Evolutionary conservation across 2,888 invertebrate genomes (phyloP).

Genomic region (Augochlorella aurata): DNA sequence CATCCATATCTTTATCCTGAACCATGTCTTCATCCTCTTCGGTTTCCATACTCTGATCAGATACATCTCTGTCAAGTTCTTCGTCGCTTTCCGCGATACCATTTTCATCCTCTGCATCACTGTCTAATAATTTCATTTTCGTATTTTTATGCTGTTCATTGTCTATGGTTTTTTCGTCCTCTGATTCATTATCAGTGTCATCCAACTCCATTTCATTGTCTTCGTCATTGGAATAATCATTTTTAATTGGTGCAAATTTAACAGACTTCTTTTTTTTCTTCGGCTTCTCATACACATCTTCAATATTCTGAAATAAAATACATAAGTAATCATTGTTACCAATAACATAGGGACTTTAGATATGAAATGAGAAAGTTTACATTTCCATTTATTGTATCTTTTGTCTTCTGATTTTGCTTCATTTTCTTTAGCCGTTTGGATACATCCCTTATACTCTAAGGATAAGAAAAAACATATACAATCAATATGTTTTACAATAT

Average conservation of each 20-base stretch:
- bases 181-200: background rate
- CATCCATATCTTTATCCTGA: slow-evolving; percentile 78
- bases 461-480: background rate
- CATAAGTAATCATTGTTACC: background rate
- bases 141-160: slow-evolving; percentile 22
- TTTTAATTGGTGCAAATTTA: slow-evolving; percentile 8
- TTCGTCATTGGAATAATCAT: slow-evolving; percentile 6
- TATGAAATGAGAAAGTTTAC: slow-evolving; percentile 24
- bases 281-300: slow-evolving; percentile 14
- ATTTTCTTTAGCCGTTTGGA: slow-evolving; percentile 55
- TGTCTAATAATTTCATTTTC: slow-evolving; percentile 33
- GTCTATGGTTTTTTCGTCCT: slow-evolving; percentile 25
- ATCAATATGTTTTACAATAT: background rate
- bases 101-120: slow-evolving; percentile 22
- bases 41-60: slow-evolving; percentile 38
- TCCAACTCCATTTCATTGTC: slow-evolving; percentile 24
- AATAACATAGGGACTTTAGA: background rate
- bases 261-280: slow-evolving; percentile 40
- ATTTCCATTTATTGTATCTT: slow-evolving; percentile 11
- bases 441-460: background rate
- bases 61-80: slow-evolving; percentile 21
- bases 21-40: slow-evolving; percentile 68
- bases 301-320: slow-evolving; percentile 35
- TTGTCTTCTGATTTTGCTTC: slow-evolving; percentile 2
- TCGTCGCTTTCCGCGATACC: slow-evolving; percentile 14